phyloP scores from a whole-genome alignment of 1,140 invertebrate genomes.

The Nilaparvata lugens region DNA sequence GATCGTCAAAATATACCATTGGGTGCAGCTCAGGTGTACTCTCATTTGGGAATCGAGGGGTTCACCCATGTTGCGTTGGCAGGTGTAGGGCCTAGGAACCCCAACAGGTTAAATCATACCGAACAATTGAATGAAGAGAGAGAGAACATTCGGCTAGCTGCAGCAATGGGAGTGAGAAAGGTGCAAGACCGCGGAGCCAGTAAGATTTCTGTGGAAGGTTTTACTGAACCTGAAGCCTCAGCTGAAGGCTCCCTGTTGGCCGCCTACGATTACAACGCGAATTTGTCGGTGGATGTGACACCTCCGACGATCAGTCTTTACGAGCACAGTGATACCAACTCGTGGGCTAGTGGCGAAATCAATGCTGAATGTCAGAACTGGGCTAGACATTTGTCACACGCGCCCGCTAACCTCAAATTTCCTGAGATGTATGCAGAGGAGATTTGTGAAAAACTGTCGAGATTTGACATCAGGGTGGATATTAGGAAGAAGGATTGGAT shows the following conservation, averaged over 20 bases:
- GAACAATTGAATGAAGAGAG: constrained; percentile 39
- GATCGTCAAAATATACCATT: not conserved
- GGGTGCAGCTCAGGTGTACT: not conserved
- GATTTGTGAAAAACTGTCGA: constrained; percentile 18
- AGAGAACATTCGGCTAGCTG: constrained; percentile 38
- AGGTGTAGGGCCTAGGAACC: constrained; percentile 37
- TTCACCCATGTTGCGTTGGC: constrained; percentile 34
- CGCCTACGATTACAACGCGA: constrained; percentile 54
- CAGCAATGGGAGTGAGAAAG: constrained; percentile 35
- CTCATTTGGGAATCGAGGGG: not conserved
- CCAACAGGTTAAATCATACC: constrained; percentile 36
- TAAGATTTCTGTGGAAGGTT: constrained; percentile 54
- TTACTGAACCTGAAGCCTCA: constrained; percentile 58
- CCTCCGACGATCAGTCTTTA: not conserved
- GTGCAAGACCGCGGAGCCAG: constrained; percentile 48
- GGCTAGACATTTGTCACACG: not conserved
- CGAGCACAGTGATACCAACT: not conserved
- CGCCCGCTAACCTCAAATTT: not conserved
- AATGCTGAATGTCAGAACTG: not conserved
- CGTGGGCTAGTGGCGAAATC: not conserved
- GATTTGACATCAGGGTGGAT: constrained; percentile 25
- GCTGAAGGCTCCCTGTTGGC: constrained; percentile 59
- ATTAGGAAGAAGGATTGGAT: constrained; percentile 41
- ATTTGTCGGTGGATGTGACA: constrained; percentile 29
- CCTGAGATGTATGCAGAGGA: constrained; percentile 26